phyloP scores from a whole-genome alignment of 2,797 vertebrate genomes.

The Rhadinocentrus ornatus region DNA sequence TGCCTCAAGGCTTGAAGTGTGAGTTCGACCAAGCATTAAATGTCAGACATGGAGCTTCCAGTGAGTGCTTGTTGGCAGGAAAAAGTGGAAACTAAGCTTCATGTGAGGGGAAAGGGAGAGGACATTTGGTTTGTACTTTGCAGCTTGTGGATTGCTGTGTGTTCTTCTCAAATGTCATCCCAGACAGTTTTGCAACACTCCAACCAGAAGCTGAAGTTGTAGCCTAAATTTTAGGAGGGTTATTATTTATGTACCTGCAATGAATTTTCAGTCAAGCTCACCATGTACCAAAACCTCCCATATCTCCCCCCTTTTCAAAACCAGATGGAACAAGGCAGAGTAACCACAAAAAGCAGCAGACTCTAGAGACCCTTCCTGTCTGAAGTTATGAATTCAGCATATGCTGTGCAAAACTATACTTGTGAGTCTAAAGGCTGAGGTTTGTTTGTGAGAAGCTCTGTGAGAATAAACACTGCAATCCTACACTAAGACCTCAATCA shows the following conservation, averaged over 20 bases:
- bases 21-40: constrained; percentile 71
- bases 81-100: constrained; percentile 74
- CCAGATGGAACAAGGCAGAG: constrained; percentile 78
- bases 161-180: constrained; percentile 76
- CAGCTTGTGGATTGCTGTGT: constrained; percentile 64
- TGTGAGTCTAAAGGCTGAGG: constrained; percentile 60
- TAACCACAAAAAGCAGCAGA: constrained; percentile 74
- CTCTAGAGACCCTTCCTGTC: constrained; percentile 70
- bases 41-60: constrained; percentile 72
- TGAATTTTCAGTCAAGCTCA: constrained; percentile 72
- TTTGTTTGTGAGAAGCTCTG: constrained; percentile 74
- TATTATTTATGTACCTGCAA: constrained; percentile 87
- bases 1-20: constrained; percentile 71
- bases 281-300: constrained; percentile 75
- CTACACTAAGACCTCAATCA: constrained; percentile 71
- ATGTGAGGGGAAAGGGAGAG: constrained; percentile 66
- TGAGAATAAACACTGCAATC: constrained; percentile 74
- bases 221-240: constrained; percentile 74
- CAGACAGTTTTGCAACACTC: constrained; percentile 62
- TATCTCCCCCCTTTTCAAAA: constrained; percentile 63
- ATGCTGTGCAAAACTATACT: constrained; percentile 73
- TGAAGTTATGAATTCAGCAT: constrained; percentile 77
- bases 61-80: constrained; percentile 73
- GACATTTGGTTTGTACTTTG: constrained; percentile 69
- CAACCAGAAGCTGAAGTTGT: constrained; percentile 74